Base-by-base conservation (phyloP, 2,797 vertebrate genomes). In the Ambastaia sidthimunki region DNA sequence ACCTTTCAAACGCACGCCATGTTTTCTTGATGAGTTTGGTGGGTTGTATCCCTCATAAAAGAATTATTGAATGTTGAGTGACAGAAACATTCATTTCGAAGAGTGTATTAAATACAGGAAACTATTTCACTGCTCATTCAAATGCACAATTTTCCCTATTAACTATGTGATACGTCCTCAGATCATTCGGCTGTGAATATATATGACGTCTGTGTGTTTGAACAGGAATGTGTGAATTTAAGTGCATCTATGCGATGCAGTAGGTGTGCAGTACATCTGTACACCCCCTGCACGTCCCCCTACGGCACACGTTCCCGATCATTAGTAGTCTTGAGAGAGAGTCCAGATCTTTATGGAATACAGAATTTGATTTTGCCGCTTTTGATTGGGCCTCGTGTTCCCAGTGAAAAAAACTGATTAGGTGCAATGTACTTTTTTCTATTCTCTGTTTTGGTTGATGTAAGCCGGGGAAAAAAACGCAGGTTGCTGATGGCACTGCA, bases 41-140 rank as follows among this genome's bases (percentile, higher is more conserved):
- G 41, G 37, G 37, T 11, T 59, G 21, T 59, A 13, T 60, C 47
- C 5, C 34, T 59, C 66, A 71, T 54, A 3, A 66, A 79, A 72
- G 31, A 72, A 44, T 31, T 41, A 71, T 79, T 79, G 59, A 71
- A 78, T 3, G 59, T 13, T 54, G 60, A 72, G 21, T 72, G 77
- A 55, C 31, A 72, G 21, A 21, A 41, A 5, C 28, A 71, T 62
- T 62, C 4, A 25, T 4, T 28, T 21, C 4, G 23, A 63, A 65
- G 15, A 65, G 48, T 63, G 7, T 16, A 44, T 71, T 71, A 44
- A 63, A 34, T 65, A 25, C 13, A 50, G 41, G 25, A 19, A 76
- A 47, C 76, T 62, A n/a, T 23, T 57, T 71, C 13, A 75, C 28
- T 23, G 18, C 37, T 57, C 18, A 23, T 60, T 71, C 62, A 71